Evolutionary conservation across 2,888 invertebrate species (phyloP).

Genomic region (Dendrolimus pini): DNA sequence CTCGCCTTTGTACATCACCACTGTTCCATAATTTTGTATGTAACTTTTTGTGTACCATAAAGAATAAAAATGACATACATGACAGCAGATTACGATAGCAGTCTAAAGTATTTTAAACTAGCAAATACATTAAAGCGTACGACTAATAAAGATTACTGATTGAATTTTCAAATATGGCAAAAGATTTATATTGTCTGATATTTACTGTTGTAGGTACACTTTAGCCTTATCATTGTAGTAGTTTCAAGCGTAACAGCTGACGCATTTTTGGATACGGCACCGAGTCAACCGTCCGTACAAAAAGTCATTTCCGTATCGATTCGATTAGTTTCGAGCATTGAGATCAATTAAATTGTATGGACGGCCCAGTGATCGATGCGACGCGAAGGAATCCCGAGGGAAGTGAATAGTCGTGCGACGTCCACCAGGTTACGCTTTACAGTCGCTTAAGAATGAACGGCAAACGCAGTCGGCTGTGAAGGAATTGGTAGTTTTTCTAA

Average conservation of each 20-base stretch:
- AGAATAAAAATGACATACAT: too few species aligned
- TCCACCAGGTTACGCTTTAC: constrained; percentile 30
- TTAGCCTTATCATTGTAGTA: not conserved
- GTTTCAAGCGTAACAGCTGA: constrained; percentile 9
- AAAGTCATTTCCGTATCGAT: constrained; percentile 59
- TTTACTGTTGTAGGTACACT: not conserved
- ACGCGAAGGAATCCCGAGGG: constrained; percentile 69
- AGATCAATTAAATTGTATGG: constrained; percentile 64
- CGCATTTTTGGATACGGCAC: constrained; percentile 21
- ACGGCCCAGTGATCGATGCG: constrained; percentile 40
- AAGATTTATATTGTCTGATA: too few species aligned
- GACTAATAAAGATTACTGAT: too few species aligned
- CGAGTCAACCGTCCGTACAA: constrained; percentile 47
- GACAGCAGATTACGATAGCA: too few species aligned
- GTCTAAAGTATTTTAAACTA: too few species aligned
- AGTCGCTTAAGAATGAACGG: not conserved
- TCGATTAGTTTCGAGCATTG: constrained; percentile 69
- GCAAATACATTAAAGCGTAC: too few species aligned
- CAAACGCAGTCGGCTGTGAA: not conserved
- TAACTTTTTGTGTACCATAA: too few species aligned
- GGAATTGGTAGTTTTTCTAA: not conserved
- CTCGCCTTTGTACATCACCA: too few species aligned
- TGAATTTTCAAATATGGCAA: too few species aligned
- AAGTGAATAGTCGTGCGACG: constrained; percentile 37
- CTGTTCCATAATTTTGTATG: too few species aligned